A percentile compares a stretch with the other conserved stretches of the same genome.
phyloP scores from a whole-genome alignment of 1,140 invertebrate species.

The Meloidogyne floridensis region DNA sequence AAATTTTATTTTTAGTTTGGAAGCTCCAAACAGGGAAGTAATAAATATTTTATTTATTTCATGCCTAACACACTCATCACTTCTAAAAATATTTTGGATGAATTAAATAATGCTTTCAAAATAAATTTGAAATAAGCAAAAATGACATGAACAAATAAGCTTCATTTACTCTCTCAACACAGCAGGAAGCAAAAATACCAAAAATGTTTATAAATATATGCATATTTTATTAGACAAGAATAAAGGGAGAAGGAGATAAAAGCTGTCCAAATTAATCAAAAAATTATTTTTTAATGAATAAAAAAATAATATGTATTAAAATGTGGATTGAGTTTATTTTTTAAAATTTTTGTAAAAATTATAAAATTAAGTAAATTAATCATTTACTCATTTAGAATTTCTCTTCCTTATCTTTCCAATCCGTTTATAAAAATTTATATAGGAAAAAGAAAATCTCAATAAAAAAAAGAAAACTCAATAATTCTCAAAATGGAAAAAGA shows the following conservation, averaged over 20 bases:
- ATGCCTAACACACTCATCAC: neutral
- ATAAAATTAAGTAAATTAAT: too few relatives aligned
- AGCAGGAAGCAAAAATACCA: neutral
- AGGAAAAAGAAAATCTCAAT: too few relatives aligned
- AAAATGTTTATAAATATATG: neutral
- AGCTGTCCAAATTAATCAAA: slow-evolving; percentile 1
- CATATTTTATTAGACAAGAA: neutral
- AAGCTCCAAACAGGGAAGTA: too few relatives aligned
- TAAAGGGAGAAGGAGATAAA: neutral
- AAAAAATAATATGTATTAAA: too few relatives aligned
- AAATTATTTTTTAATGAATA: neutral
- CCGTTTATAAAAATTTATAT: too few relatives aligned
- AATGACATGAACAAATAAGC: neutral
- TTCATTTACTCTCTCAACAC: neutral
- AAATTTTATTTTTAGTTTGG: too few relatives aligned
- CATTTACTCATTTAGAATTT: too few relatives aligned
- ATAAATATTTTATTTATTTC: neutral
- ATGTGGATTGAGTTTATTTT: neutral
- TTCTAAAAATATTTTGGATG: neutral
- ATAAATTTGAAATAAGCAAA: neutral
- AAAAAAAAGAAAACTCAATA: too few relatives aligned
- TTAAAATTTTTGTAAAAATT: too few relatives aligned
- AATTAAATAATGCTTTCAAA: neutral
- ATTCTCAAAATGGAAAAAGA: too few relatives aligned
- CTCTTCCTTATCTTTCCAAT: too few relatives aligned